Base-by-base conservation (phyloP, 2,888 invertebrate genomes). In the Drosophila koepferae region DNA sequence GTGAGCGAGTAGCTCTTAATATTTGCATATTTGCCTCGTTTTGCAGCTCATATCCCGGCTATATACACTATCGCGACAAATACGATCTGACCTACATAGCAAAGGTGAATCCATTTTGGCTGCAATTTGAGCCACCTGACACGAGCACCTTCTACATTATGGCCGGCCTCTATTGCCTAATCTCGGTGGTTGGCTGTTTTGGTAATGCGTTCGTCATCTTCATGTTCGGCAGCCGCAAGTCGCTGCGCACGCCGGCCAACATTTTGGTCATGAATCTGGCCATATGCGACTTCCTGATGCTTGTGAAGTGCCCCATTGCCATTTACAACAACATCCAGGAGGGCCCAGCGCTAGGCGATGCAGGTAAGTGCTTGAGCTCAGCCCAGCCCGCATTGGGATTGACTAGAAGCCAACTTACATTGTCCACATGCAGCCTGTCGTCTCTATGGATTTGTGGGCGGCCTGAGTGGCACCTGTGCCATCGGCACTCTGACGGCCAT, bases 401-500 rank as follows among this genome's bases (percentile, higher is more conserved):
- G 12, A 34, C 14, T 43, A 56, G 34, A 20, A 28, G 28, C 20
- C 38, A 6, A 38, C 12, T 12, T 5, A 6, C 8, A n/a, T 4
- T 14, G 1, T 10, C 23, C 28, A 5, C 20, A 16, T 16, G 16
- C 64, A 97, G 97, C 95, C 63, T 97, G 97, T 91, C 94, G 96
- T 69, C 91, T 97, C 18, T 97, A 97, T 90, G 97, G 96, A 43
- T 96, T 97, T 88, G 74, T 97, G 31, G 97, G 97, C 0, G 97
- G 97, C 2, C 92, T 97, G 55, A 96, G 96, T 23, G 97, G 97
- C 51, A 95, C 96, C 12, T 96, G 96, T 59, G 97, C 97, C 10
- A 98, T 97, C 80, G 95, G 96, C 80, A 96, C 97, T 0, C 94
- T 97, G 69, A 95, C 97, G 2, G 95, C 96, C 48, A 97, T 97